A percentile compares a stretch with the other conserved stretches of the same genome.
phyloP scores from a whole-genome alignment of 2,888 invertebrate species.

The Trisateles emortualis region DNA sequence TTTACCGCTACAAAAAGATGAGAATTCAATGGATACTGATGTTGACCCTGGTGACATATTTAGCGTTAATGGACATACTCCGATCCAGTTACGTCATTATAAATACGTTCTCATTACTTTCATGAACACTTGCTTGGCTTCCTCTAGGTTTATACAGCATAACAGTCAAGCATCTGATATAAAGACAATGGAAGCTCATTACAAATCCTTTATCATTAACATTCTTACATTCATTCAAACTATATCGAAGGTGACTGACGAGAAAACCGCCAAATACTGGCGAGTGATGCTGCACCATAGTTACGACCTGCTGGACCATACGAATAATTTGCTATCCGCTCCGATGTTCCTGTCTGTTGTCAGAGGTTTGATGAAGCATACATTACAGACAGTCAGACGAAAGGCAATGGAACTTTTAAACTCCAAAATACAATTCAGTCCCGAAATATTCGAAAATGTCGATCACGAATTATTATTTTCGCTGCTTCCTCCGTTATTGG shows the following conservation, averaged over 20 bases:
- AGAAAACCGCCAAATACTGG: constrained; percentile 92
- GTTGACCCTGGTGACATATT: constrained; percentile 85
- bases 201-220: constrained; percentile 90
- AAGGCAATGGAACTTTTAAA: constrained; percentile 95
- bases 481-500: constrained; percentile 88
- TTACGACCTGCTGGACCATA: constrained; percentile 93
- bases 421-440: constrained; percentile 91
- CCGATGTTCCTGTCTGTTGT: constrained; percentile 93
- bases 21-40: constrained; percentile 75
- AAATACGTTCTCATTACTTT: constrained; percentile 93
- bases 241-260: constrained; percentile 88
- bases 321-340: constrained; percentile 92
- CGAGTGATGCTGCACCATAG: constrained; percentile 92
- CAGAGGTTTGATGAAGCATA: constrained; percentile 90
- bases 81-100: constrained; percentile 93
- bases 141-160: constrained; percentile 89
- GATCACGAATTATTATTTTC: constrained; percentile 83
- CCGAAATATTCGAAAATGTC: constrained; percentile 87
- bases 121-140: constrained; percentile 89
- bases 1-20: constrained; percentile 89
- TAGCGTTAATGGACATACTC: constrained; percentile 88
- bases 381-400: constrained; percentile 90
- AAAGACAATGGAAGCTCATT: constrained; percentile 86
- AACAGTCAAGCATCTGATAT: constrained; percentile 84
- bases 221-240: constrained; percentile 89